A percentile compares a stretch with the other conserved stretches of the same genome.
phyloP scores from a whole-genome alignment of 2,797 vertebrate species.

The Sarcoramphus papa region DNA sequence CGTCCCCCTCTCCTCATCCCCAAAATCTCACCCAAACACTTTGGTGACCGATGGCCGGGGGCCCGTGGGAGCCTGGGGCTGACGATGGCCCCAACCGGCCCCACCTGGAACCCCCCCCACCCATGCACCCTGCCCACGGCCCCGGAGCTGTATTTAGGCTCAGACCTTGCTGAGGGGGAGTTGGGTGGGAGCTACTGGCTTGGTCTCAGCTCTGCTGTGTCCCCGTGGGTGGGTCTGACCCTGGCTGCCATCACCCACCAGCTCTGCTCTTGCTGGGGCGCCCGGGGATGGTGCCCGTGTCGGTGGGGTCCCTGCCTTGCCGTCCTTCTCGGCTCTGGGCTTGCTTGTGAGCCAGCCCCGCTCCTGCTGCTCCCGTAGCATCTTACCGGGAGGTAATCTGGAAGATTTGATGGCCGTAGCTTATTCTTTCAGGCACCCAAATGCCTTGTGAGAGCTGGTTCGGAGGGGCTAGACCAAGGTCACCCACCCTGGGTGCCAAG shows the following conservation, averaged over 20 bases:
- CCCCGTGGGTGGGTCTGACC: background rate
- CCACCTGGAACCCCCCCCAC: background rate
- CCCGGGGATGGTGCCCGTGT: fast-evolving
- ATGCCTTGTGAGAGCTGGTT: background rate
- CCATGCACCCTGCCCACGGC: fast-evolving
- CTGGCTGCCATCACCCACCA: background rate
- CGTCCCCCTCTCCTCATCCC: background rate
- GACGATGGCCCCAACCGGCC: fast-evolving
- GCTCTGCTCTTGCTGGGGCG: background rate
- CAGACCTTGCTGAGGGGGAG: background rate
- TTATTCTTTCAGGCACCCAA: background rate
- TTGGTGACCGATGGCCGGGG: no score
- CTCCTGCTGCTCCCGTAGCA: background rate
- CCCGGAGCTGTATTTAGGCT: background rate
- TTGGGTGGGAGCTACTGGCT: background rate
- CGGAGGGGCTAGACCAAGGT: background rate
- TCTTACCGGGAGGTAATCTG: background rate
- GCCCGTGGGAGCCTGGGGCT: background rate
- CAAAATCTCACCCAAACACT: background rate
- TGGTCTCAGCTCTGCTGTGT: background rate
- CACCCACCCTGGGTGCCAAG: background rate
- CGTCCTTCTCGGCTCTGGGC: fast-evolving
- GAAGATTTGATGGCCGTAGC: background rate
- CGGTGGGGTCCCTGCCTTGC: background rate
- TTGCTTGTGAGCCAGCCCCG: background rate